Conservation (phyloP, 37 sponge, comb jelly and placozoan species). For the Ephydatia muelleri region DNA sequence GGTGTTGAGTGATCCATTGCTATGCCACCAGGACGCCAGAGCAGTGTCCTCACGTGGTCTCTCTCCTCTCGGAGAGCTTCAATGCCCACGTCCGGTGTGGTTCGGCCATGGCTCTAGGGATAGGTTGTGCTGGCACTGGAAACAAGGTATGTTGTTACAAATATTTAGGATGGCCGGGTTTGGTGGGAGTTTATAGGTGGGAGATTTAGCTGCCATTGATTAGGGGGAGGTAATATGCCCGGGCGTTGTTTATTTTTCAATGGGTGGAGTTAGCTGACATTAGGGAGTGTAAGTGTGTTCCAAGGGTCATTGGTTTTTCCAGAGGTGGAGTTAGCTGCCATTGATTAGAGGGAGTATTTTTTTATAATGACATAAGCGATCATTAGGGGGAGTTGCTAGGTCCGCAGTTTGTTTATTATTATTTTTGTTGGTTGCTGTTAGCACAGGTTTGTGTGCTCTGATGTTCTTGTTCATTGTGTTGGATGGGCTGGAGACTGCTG, state of each 20-base stretch:
- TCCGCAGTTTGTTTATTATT: not conserved
- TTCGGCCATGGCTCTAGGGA: slow-evolving; percentile 95
- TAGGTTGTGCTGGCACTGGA: slow-evolving; percentile 96
- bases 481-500: no score
- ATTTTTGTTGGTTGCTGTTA: not conserved
- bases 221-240: not conserved
- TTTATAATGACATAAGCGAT: not conserved
- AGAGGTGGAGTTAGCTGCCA: not conserved
- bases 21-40: slow-evolving; percentile 66
- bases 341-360: not conserved
- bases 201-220: not conserved
- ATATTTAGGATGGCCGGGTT: no score
- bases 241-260: not conserved
- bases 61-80: slow-evolving; percentile 95
- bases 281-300: not conserved
- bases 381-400: not conserved
- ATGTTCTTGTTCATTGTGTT: no score
- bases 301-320: not conserved
- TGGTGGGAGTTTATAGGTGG: not conserved
- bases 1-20: not conserved
- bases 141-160: slow-evolving; percentile 73
- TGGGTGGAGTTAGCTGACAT: not conserved
- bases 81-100: slow-evolving; percentile 97
- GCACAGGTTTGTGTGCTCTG: not conserved
- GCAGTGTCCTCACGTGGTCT: slow-evolving; percentile 95